Conservation (phyloP, 2,113 vertebrate species). For the Eupsittula cactorum region DNA sequence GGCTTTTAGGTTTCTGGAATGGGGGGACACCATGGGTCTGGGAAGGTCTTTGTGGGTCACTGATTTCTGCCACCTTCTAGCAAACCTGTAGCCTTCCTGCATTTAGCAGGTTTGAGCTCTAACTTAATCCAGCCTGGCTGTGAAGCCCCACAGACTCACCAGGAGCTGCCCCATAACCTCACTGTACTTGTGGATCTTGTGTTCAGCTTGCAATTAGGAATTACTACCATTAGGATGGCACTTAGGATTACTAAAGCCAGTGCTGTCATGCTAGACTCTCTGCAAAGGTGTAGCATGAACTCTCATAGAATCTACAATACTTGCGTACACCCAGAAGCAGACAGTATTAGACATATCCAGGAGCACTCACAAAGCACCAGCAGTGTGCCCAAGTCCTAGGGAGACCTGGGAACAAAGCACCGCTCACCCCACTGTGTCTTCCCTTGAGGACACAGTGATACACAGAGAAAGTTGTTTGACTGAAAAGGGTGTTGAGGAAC, state of each 20-base stretch:
- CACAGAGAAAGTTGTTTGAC: neutral
- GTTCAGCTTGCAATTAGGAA: neutral
- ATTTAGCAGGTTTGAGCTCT: neutral
- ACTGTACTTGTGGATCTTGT: neutral
- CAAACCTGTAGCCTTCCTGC: neutral
- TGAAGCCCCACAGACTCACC: neutral
- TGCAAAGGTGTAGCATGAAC: neutral
- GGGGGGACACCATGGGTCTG: fast-evolving
- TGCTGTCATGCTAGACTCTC: neutral
- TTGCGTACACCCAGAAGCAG: neutral
- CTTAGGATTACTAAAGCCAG: neutral
- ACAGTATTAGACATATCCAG: neutral
- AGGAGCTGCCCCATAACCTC: fast-evolving
- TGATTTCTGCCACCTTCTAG: neutral
- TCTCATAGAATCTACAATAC: neutral
- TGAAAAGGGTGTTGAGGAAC: neutral
- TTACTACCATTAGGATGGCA: neutral
- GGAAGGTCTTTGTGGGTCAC: neutral
- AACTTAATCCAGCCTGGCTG: neutral
- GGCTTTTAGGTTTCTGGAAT: neutral
- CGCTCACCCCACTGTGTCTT: neutral
- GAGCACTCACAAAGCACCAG: neutral
- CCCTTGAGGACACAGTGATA: neutral
- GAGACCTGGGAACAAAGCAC: neutral
- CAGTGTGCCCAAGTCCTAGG: neutral